Conservation (phyloP, 2,888 invertebrate genomes). For the Conops quadrifasciatus region DNA sequence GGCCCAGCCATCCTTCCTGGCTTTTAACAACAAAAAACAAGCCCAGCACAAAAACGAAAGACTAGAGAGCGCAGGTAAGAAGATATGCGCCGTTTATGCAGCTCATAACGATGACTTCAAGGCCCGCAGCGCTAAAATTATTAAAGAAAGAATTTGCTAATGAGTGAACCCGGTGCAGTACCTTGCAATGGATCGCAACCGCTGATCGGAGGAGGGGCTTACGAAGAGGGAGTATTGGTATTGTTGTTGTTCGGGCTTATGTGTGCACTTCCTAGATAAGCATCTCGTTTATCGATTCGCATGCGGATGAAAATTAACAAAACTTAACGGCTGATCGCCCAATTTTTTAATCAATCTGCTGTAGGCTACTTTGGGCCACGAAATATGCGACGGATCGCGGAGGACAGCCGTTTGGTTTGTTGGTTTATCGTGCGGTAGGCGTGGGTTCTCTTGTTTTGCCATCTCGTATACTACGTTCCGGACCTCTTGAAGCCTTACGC, state of each 20-base stretch:
- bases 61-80: too few species aligned
- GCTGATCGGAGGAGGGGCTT: not conserved
- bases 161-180: conserved; percentile 46
- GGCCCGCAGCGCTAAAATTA: conserved; percentile 49
- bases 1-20: conserved; percentile 22
- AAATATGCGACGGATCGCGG: not conserved
- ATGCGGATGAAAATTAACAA: conserved; percentile 47
- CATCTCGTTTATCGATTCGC: conserved; percentile 34
- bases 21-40: conserved; percentile 13
- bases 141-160: conserved; percentile 51
- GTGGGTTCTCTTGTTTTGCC: not conserved
- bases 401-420: not conserved
- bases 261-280: conserved; percentile 29
- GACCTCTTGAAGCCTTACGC: not conserved
- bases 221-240: not conserved
- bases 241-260: conserved; percentile 27
- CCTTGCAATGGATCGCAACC: not conserved
- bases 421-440: conserved; percentile 17
- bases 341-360: conserved; percentile 65
- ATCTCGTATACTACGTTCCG: not conserved
- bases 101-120: conserved; percentile 34
- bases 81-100: not conserved
- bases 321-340: conserved; percentile 66
- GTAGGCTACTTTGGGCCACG: conserved; percentile 50
- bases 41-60: not conserved